Evolutionary conservation across 2,888 invertebrate genomes (phyloP).

Genomic region (Agrochola litura): DNA sequence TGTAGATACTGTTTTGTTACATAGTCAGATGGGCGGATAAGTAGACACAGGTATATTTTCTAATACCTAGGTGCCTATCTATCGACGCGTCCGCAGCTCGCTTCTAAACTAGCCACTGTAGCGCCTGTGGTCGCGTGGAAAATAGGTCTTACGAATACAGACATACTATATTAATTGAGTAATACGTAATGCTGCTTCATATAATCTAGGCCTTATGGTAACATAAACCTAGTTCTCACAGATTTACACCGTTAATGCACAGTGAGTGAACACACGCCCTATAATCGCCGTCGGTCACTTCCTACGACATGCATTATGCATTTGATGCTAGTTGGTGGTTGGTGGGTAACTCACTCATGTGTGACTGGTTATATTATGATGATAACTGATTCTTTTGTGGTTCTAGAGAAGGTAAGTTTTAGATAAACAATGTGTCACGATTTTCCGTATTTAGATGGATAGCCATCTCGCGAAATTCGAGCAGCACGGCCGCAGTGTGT

Average conservation of each 20-base stretch:
- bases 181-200: conserved; percentile 6
- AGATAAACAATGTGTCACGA: background rate
- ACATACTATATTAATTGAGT: conserved; percentile 14
- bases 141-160: conserved; percentile 1
- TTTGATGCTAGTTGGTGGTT: conserved; percentile 1
- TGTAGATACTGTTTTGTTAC: too few species aligned
- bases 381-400: background rate
- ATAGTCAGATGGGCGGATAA: background rate
- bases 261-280: conserved; percentile 56
- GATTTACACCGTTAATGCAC: conserved; percentile 44
- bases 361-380: conserved; percentile 11
- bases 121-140: conserved; percentile 3
- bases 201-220: background rate
- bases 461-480: too few species aligned
- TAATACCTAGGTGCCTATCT: background rate
- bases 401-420: background rate
- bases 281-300: conserved; percentile 41
- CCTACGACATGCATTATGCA: conserved; percentile 33
- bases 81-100: too few species aligned
- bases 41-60: background rate
- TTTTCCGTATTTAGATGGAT: background rate
- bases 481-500: background rate
- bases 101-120: background rate
- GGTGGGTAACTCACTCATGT: conserved; percentile 10
- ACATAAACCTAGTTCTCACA: conserved; percentile 13